Conservation (phyloP, 92 coral and sea anemone species). For the Parazoanthus atlanticus region DNA sequence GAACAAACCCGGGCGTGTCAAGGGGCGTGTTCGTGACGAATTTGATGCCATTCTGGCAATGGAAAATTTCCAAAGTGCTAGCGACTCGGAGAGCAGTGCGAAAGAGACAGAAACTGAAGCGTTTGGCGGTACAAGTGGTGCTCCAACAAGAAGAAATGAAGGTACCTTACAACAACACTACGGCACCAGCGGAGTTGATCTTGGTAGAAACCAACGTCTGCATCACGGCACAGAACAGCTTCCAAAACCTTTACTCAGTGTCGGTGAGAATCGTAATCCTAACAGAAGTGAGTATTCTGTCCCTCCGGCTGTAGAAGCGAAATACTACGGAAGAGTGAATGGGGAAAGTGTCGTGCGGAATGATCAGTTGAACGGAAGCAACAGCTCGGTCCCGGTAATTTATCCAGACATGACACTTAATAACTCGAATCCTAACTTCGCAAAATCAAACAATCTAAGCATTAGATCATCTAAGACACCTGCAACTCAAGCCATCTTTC, state of each 20-base stretch:
- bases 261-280: background rate
- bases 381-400: background rate
- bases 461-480: slow-evolving; percentile 3
- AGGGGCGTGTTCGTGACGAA: slow-evolving; percentile 58
- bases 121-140: background rate
- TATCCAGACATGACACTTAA: slow-evolving; percentile 8
- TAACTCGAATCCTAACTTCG: slow-evolving; percentile 7
- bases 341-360: background rate
- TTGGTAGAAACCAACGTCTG: background rate
- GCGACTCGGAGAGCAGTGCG: slow-evolving; percentile 13
- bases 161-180: background rate
- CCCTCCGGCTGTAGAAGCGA: background rate
- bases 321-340: background rate
- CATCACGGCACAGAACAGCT: background rate
- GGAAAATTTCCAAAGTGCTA: slow-evolving; percentile 17
- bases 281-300: background rate
- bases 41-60: slow-evolving; percentile 7
- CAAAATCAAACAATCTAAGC: slow-evolving; percentile 2
- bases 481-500: slow-evolving; percentile 52
- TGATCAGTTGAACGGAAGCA: background rate
- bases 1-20: slow-evolving; percentile 68
- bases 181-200: background rate
- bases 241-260: slow-evolving; percentile 12
- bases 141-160: background rate
- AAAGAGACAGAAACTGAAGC: background rate